Percentiles rank a stretch among this genome's conserved stretches.
Conservation (phyloP, 2,797 vertebrate genomes). For the Pantherophis vulpinus region DNA sequence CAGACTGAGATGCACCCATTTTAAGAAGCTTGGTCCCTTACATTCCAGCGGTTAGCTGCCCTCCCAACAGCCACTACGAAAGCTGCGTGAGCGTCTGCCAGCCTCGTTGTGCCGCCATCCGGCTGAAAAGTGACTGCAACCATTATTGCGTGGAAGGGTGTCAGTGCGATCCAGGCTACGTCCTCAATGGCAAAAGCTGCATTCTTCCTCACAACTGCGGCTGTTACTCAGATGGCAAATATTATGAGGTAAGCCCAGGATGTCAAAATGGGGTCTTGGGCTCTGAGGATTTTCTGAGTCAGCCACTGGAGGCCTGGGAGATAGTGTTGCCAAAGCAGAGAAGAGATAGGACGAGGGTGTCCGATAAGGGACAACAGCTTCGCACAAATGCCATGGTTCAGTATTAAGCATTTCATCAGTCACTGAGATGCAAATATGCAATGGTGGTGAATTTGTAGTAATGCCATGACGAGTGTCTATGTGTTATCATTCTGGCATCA, state of each 20-base stretch:
- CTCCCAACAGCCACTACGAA: slow-evolving; percentile 93
- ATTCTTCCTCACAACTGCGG: slow-evolving; percentile 94
- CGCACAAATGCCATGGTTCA: background rate
- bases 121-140: slow-evolving; percentile 90
- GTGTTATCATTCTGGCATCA: background rate
- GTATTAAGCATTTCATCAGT: background rate
- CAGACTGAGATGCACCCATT: no score
- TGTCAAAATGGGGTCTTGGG: background rate
- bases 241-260: slow-evolving; percentile 84
- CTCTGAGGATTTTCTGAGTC: background rate
- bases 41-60: slow-evolving; percentile 83
- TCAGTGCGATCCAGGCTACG: slow-evolving; percentile 91
- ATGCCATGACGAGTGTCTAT: background rate
- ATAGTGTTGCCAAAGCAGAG: background rate
- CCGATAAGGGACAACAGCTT: background rate
- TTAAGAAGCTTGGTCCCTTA: rapidly evolving
- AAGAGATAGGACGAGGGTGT: background rate
- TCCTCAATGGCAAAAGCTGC: slow-evolving; percentile 94
- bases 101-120: slow-evolving; percentile 91
- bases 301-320: background rate
- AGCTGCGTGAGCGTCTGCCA: slow-evolving; percentile 91
- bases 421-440: background rate
- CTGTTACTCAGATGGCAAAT: slow-evolving; percentile 94
- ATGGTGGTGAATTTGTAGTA: background rate
- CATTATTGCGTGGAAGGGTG: slow-evolving; percentile 97